Evolutionary conservation across 2,113 vertebrate genomes (phyloP), one percentile per base, ranked within the genome.

Genomic region (Girardinichthys multiradiatus): DNA sequence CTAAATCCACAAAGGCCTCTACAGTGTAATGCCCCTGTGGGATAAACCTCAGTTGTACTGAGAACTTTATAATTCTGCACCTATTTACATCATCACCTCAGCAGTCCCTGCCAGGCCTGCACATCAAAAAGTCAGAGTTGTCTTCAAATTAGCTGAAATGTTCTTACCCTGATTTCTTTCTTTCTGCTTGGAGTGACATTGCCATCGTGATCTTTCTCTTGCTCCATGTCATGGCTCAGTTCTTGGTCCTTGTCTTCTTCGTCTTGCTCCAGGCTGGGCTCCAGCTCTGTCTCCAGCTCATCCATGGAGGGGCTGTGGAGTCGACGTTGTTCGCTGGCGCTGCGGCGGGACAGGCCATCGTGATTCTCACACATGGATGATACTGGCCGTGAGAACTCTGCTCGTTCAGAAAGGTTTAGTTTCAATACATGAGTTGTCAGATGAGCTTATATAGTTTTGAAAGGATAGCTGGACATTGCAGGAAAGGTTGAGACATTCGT

Each of bases 371-470:
- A 97, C 93, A 93, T 92, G 68, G 96, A 95, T 0, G 97, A 97
- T 24, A 96, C 94, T 0, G 97, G 96, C 77, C 95, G 94, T 2
- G 96, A 97, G 76, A 99, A 98, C 89, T 98, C 98, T 94, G 95
- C 64, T 70, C 9, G 68, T 73, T 67, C 64, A 79, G n/a, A 83
- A 29, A 64, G n/a, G 57, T 19, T 29, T 3, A 10, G 28, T 64
- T 60, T 64, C 35, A 29, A 31, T 2, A 26, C 31, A 10, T 57
- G 24, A 39, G 3, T 5, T 35, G 35, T 0, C 30, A 57, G 48
- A 65, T 11, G 30, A 15, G 0, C 29, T 33, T 4, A 51, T 9
- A 24, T 0, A 1, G 6, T 2, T 8, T 37, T 68, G 24, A 68
- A 68, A 15, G 21, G 26, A 48, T 2, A 27, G 8, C 63, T 30